Evolutionary conservation across 2,113 vertebrate genomes (phyloP), one percentile per base, ranked within the genome.

Genomic region (Phalacrocorax carbo): DNA sequence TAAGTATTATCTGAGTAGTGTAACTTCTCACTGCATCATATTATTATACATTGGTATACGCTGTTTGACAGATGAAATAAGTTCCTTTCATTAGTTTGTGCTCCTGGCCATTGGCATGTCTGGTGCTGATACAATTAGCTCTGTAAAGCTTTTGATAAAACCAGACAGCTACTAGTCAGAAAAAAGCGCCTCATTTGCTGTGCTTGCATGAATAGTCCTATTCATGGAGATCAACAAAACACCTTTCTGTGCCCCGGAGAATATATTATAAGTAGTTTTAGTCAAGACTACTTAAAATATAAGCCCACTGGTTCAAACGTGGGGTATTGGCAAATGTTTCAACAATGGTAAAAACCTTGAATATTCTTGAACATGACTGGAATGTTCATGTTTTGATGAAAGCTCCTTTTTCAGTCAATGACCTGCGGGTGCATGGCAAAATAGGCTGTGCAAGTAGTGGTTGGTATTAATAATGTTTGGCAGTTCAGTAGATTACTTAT

Each of bases 71-170:
- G 62, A 94, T 79, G 69, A 95, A 86, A 94, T 34, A 86, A 30
- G 82, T 70, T 71, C 70, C 49, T 85, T 93, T 87, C 34, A 40
- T 42, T 66, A 60, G 42, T 94, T 96, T 94, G 89, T 94, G 27
- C 25, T 91, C 72, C 72, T 92, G 88, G 69, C 48, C 36, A 15
- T 79, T 92, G 40, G 48, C 60, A 36, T 82, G 64, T 77, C 87
- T 62, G 84, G 27, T 86, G 94, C 94, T 94, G 73, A 89, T 66
- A 96, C 48, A 94, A 94, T 78, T 58, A 90, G 13, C 46, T 77
- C 64, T 46, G 16, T 34, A 96, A 93, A 82, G 29, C 78, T 97
- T 94, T 91, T 94, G 85, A 89, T 94, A 73, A 95, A 95, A 91
- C 62, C 88, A 92, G 62, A 73, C 38, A 77, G 75, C 38, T 85